Evolutionary conservation across 2,113 vertebrate species (phyloP).

Genomic region (Chelonoidis abingdonii): DNA sequence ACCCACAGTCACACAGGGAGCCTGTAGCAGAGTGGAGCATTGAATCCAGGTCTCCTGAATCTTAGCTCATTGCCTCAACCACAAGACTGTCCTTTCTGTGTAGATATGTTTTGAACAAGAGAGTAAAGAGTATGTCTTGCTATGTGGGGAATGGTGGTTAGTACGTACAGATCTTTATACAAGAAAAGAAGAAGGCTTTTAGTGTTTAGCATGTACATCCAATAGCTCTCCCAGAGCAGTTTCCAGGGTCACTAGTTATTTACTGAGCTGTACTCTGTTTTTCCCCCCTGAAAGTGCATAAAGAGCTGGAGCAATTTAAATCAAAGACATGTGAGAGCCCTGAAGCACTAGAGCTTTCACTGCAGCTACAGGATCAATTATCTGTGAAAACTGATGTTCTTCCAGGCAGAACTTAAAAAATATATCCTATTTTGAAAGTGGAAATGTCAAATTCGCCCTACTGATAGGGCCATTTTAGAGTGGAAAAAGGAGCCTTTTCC

Average conservation of each 20-base stretch:
- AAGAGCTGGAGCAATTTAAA: not conserved
- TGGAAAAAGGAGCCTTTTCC: not conserved
- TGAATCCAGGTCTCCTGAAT: not conserved
- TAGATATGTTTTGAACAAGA: not conserved
- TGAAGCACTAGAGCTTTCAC: not conserved
- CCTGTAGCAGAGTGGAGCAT: not conserved
- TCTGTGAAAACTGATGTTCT: not conserved
- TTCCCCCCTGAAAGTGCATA: not conserved
- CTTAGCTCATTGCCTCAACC: not conserved
- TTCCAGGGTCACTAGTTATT: not conserved
- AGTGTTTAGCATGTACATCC: not conserved
- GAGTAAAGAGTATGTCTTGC: not conserved
- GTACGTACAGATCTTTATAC: not conserved
- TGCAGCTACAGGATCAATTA: not conserved
- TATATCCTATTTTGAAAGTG: not conserved
- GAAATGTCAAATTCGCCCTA: not conserved
- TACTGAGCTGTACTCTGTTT: not conserved
- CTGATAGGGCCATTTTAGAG: not conserved
- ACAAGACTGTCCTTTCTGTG: not conserved
- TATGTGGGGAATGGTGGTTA: accelerated
- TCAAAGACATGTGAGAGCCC: not conserved
- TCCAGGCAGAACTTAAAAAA: not conserved
- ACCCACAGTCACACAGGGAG: not conserved
- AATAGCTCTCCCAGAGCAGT: not conserved
- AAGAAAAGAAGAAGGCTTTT: not conserved